Base-by-base conservation (phyloP, 2,113 vertebrate species). In the Syngnathus floridae region DNA sequence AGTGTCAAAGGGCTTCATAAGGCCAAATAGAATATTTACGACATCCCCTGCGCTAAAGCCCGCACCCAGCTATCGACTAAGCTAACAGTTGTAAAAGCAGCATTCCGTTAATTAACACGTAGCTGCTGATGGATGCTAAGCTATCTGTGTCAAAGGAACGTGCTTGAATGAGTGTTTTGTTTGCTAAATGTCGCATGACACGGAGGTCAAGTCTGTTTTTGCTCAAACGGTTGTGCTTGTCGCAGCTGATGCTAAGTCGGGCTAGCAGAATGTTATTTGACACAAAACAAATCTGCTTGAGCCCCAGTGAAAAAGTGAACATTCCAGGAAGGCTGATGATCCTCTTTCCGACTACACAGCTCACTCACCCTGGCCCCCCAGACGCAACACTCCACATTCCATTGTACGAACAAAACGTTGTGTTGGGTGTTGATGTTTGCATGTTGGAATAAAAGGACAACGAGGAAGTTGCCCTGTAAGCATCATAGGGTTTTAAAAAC, bases 391-490 rank as follows among this genome's bases (percentile, higher is more conserved):
- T 31, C 26, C 26, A 43, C 59, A 61, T 61, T 41, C 59, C 59
- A 61, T 22, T 61, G 40, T 37, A 56, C 48, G 71, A 79, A 70
- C 69, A 66, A 77, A 83, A 63, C 21, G 37, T 66, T 7, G 2
- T 64, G 67, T 22, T 61, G 51, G 52, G 74, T 69, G 74, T 48
- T 74, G 74, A 69, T 51, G 80, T 40, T 8, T 79, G 75, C 71
- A 62, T 66, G 69, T 79, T 73, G 78, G 68, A 66, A 61, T 81
- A 58, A 3, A 43, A 61, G 52, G 74, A 71, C 78, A 84, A 84
- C 81, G 77, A 71, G 67, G 67, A 78, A 84, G 73, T 63, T 79
- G 79, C 78, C 48, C 74, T 14, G 55, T 68, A 70, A 66, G 48
- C 78, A 81, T 48, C 66, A 60, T 31, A 31, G 26, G 26, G 26